Conservation (phyloP, 2,888 invertebrate species). For the Drosophila borborema region DNA sequence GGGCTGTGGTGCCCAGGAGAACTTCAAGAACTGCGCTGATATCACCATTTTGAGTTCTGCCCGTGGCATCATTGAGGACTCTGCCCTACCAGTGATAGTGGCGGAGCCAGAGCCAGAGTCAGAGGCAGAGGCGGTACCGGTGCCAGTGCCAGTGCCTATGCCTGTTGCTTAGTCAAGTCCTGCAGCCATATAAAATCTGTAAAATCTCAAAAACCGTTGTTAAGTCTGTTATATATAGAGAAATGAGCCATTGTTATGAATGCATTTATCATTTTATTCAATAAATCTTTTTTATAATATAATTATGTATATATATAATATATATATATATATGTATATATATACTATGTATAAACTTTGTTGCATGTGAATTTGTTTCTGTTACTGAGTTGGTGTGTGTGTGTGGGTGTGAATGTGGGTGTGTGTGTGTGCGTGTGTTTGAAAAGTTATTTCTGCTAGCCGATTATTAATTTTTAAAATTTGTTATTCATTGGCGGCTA, state of each 20-base stretch:
- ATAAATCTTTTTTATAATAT: slow-evolving; percentile 66
- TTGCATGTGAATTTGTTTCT: slow-evolving; percentile 26
- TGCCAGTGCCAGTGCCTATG: not conserved
- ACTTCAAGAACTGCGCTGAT: slow-evolving; percentile 86
- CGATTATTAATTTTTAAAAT: not conserved
- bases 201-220: slow-evolving; percentile 10
- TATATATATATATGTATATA: slow-evolving; percentile 50
- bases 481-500: slow-evolving; percentile 1
- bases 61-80: slow-evolving; percentile 31
- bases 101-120: not conserved
- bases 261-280: slow-evolving; percentile 75
- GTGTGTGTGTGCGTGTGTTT: slow-evolving; percentile 15
- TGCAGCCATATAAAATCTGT: not conserved
- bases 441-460: not conserved
- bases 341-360: slow-evolving; percentile 44
- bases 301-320: slow-evolving; percentile 50
- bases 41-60: slow-evolving; percentile 73
- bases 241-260: slow-evolving; percentile 43
- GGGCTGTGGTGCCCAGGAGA: slow-evolving; percentile 87
- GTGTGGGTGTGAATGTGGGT: slow-evolving; percentile 14
- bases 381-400: slow-evolving; percentile 13
- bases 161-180: not conserved
- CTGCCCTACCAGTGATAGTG: slow-evolving; percentile 20
- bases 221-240: too few species aligned
- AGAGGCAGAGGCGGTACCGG: not conserved